A percentile compares a stretch with the other conserved stretches of the same genome.
Conservation (phyloP, 2,113 vertebrate genomes). For the Calidris pygmaea region DNA sequence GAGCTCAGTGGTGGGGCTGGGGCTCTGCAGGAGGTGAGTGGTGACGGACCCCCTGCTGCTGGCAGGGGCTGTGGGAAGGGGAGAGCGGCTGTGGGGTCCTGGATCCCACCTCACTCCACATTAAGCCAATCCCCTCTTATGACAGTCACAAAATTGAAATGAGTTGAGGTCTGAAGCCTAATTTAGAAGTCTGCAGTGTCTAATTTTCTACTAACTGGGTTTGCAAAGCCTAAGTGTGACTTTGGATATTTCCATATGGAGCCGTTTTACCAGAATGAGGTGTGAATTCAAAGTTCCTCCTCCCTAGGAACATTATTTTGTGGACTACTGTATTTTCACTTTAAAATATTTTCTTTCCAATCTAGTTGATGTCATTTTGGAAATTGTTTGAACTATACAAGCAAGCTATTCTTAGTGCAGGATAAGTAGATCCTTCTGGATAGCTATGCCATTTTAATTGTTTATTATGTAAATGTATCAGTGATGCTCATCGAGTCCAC, state of each 20-base stretch:
- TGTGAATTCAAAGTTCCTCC: conserved; percentile 9
- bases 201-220: not conserved
- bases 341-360: not conserved
- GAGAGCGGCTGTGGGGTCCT: fast-evolving
- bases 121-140: not conserved
- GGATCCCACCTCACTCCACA: fast-evolving
- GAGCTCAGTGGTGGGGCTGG: fast-evolving
- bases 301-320: not conserved
- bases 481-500: not conserved
- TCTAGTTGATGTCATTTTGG: not conserved
- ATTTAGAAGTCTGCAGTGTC: not conserved
- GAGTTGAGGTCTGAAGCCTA: not conserved
- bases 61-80: not conserved
- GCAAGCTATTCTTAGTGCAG: not conserved
- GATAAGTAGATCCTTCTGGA: not conserved
- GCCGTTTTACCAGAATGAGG: not conserved
- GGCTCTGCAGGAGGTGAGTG: not conserved
- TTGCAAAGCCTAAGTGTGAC: not conserved
- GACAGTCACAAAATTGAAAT: not conserved
- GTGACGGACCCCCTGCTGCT: fast-evolving
- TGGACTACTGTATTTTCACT: not conserved
- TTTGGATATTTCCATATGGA: conserved; percentile 33
- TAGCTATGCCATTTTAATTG: not conserved
- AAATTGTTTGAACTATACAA: not conserved
- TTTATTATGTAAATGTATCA: not conserved